A percentile compares a stretch with the other conserved stretches of the same genome.
Conservation (phyloP, 1,140 invertebrate species). For the Neotoxoptera formosana region DNA sequence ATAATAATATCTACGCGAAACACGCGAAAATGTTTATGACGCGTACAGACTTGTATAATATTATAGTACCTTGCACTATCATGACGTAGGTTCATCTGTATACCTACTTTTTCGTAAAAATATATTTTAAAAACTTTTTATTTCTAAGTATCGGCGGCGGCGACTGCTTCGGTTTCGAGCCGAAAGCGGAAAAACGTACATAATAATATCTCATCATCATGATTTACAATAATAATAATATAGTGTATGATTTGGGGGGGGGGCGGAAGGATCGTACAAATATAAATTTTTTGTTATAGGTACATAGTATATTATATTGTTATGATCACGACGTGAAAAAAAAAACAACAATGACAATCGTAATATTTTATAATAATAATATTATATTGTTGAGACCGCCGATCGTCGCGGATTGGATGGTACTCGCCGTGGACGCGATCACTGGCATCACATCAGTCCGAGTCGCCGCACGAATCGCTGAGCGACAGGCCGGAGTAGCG, state of each 20-base stretch:
- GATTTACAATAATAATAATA: background rate
- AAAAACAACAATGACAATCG: background rate
- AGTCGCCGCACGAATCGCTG: slow-evolving; percentile 50
- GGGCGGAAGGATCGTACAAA: background rate
- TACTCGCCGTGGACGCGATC: background rate
- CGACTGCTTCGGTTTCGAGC: background rate
- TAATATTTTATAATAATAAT: too few species aligned
- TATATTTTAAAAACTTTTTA: background rate
- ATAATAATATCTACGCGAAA: too few species aligned
- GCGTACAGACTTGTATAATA: too few species aligned
- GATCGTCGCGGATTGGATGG: too few species aligned
- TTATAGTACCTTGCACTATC: background rate
- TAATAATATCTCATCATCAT: background rate
- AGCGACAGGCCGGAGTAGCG: slow-evolving; percentile 48
- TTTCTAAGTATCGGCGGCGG: background rate
- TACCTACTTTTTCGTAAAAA: background rate
- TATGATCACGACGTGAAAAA: too few species aligned
- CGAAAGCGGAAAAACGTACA: background rate
- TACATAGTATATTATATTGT: background rate
- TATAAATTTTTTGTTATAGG: background rate
- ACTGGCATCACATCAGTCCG: slow-evolving; percentile 13
- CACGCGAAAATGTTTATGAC: background rate
- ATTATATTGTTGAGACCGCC: too few species aligned
- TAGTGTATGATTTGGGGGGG: background rate
- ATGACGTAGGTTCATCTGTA: too few species aligned